These are phyloP conservation scores for Seriola quinqueradiata DNA, from an alignment of 2,113 vertebrate genomes.

Conservation along the genomic window DNA sequence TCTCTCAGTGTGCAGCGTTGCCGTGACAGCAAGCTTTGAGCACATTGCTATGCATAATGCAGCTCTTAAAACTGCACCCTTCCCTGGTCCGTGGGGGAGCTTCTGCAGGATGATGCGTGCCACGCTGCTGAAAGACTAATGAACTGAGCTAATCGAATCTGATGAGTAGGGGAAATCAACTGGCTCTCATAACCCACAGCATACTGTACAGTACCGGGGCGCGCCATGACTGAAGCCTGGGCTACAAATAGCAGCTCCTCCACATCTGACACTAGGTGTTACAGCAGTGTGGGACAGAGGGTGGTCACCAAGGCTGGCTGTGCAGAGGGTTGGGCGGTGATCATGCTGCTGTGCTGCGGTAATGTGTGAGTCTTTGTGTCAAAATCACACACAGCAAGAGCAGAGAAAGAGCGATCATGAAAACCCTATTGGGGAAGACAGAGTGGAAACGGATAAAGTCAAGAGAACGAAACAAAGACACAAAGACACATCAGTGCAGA, in stretches of 20 bases:
- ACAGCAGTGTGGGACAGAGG: conserved; percentile 2
- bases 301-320: conserved; percentile 1
- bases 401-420: conserved; percentile 21
- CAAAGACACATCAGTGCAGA: not conserved
- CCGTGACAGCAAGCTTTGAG: conserved; percentile 40
- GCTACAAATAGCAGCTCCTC: conserved; percentile 24
- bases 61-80: conserved; percentile 28
- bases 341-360: not conserved
- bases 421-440: conserved; percentile 11
- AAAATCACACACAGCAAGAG: conserved; percentile 28
- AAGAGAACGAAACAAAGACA: conserved; percentile 26
- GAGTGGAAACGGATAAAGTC: not conserved
- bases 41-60: conserved; percentile 41
- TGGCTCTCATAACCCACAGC: not conserved
- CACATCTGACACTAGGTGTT: conserved; percentile 25
- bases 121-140: conserved; percentile 43
- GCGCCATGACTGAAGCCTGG: not conserved
- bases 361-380: conserved; percentile 18
- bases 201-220: not conserved
- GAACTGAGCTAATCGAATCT: conserved; percentile 55
- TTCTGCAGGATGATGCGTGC: conserved; percentile 18
- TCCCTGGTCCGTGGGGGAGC: not conserved
- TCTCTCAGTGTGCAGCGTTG: conserved; percentile 42
- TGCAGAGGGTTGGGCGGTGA: conserved; percentile 19
- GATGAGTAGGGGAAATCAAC: conserved; percentile 13